Conservation (phyloP, 2,113 vertebrate genomes). For the Colistium nudipinnis region DNA sequence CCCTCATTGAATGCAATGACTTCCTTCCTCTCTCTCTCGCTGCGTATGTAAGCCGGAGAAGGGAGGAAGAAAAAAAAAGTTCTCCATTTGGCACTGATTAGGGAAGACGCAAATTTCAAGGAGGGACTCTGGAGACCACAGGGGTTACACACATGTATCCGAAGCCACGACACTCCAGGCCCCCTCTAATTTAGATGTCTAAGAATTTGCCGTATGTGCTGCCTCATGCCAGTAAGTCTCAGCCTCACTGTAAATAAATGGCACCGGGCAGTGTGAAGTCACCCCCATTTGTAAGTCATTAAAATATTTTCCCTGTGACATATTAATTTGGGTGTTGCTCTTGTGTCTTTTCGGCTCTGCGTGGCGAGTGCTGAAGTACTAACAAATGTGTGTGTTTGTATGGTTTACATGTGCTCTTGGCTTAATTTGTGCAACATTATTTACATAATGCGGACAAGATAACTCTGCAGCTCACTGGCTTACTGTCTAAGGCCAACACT, state of each 20-base stretch:
- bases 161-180: slow-evolving; percentile 66
- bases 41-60: slow-evolving; percentile 28
- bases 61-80: slow-evolving; percentile 18
- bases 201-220: slow-evolving; percentile 78
- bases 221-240: slow-evolving; percentile 80
- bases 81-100: slow-evolving; percentile 82
- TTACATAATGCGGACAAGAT: slow-evolving; percentile 15
- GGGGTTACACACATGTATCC: slow-evolving; percentile 78
- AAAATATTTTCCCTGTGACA: slow-evolving; percentile 79
- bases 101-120: slow-evolving; percentile 69
- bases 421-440: slow-evolving; percentile 7
- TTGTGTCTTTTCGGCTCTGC: slow-evolving; percentile 42
- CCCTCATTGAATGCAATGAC: slow-evolving; percentile 70
- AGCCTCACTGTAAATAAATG: slow-evolving; percentile 70
- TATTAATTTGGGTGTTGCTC: slow-evolving; percentile 74
- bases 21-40: slow-evolving; percentile 66
- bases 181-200: slow-evolving; percentile 82
- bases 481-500: not conserved
- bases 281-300: slow-evolving; percentile 80
- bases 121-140: slow-evolving; percentile 69
- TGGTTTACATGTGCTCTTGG: slow-evolving; percentile 6
- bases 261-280: slow-evolving; percentile 63
- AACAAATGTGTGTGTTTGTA: not conserved
- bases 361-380: slow-evolving; percentile 1
- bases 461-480: slow-evolving; percentile 15